A percentile compares a stretch with the other conserved stretches of the same genome.
These are phyloP conservation scores for Trachelus tabidus DNA, from an alignment of 2,888 invertebrate genomes.

Conservation along the genomic window DNA sequence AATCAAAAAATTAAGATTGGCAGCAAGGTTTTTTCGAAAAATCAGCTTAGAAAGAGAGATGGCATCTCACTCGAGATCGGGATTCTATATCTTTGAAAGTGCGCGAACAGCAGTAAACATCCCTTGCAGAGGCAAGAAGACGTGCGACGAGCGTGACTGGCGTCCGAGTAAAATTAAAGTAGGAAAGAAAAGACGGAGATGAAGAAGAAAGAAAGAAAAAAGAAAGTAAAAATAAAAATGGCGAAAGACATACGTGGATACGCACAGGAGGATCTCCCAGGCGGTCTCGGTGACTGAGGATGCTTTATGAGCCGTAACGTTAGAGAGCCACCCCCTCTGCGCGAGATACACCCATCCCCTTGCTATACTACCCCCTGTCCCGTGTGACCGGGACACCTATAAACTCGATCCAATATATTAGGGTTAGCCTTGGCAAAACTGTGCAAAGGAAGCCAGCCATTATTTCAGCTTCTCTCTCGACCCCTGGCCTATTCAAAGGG, in stretches of 20 bases:
- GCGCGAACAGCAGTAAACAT: conserved; percentile 39
- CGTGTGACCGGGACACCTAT: conserved; percentile 23
- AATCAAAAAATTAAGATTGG: too few relatives aligned
- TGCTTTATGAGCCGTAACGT: conserved; percentile 61
- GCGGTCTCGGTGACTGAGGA: conserved; percentile 52
- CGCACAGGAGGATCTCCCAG: conserved; percentile 28
- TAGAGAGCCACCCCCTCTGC: conserved; percentile 14
- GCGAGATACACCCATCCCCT: conserved; percentile 12
- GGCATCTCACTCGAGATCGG: conserved; percentile 17
- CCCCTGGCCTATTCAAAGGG: too few relatives aligned
- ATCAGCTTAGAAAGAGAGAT: too few relatives aligned
- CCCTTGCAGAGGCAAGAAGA: conserved; percentile 31
- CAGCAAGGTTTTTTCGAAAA: too few relatives aligned
- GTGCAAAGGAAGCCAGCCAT: too few relatives aligned
- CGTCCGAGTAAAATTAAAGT: too few relatives aligned
- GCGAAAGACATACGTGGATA: conserved; percentile 28
- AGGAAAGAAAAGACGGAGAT: too few relatives aligned
- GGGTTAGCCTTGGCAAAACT: conserved; percentile 39
- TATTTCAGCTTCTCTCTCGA: too few relatives aligned
- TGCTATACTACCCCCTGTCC: conserved; percentile 28
- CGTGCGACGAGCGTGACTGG: conserved; percentile 35
- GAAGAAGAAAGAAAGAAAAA: too few relatives aligned
- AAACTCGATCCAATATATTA: conserved; percentile 57
- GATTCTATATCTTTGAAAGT: conserved; percentile 46
- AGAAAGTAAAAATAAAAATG: too few relatives aligned